These are phyloP conservation scores for Margaritifera margaritifera DNA, from an alignment of 2,888 invertebrate species.

Conservation along the genomic window DNA sequence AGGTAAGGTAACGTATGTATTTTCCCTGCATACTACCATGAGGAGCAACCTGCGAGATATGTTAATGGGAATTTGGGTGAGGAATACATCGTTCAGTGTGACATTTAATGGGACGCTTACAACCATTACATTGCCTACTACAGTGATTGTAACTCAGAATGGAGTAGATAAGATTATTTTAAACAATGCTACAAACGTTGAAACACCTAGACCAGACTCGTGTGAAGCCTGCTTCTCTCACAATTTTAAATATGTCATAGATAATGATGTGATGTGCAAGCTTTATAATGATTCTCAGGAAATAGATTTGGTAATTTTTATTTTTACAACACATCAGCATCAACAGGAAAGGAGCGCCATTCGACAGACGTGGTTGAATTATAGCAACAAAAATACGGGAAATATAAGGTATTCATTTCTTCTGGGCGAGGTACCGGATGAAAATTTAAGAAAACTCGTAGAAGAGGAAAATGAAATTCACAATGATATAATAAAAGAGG, in stretches of 20 bases:
- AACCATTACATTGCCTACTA: conserved; percentile 7
- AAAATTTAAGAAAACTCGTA: conserved; percentile 7
- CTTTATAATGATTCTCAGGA: background rate
- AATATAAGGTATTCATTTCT: conserved; percentile 36
- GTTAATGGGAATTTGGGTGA: conserved; percentile 43
- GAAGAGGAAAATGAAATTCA: conserved; percentile 20
- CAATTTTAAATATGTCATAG: conserved; percentile 27
- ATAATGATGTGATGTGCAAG: conserved; percentile 30
- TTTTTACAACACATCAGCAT: conserved; percentile 23
- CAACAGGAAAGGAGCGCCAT: conserved; percentile 22
- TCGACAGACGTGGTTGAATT: conserved; percentile 34
- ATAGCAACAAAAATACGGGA: conserved; percentile 21
- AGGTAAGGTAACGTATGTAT: no score
- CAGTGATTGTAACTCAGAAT: conserved; percentile 21
- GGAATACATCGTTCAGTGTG: conserved; percentile 20
- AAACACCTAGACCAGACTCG: conserved; percentile 1
- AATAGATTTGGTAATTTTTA: conserved; percentile 30
- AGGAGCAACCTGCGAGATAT: conserved; percentile 43
- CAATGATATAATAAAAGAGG: conserved; percentile 29
- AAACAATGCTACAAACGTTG: conserved; percentile 12
- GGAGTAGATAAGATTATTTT: conserved; percentile 27
- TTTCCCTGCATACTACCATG: no score
- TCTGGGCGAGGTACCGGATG: conserved; percentile 19
- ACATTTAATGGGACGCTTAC: conserved; percentile 23
- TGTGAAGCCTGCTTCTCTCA: conserved; percentile 29